Percentiles rank a stretch among this genome's conserved stretches.
Evolutionary conservation across 2,888 invertebrate species (phyloP).

Genomic region (Chrysotoxum bicinctum): DNA sequence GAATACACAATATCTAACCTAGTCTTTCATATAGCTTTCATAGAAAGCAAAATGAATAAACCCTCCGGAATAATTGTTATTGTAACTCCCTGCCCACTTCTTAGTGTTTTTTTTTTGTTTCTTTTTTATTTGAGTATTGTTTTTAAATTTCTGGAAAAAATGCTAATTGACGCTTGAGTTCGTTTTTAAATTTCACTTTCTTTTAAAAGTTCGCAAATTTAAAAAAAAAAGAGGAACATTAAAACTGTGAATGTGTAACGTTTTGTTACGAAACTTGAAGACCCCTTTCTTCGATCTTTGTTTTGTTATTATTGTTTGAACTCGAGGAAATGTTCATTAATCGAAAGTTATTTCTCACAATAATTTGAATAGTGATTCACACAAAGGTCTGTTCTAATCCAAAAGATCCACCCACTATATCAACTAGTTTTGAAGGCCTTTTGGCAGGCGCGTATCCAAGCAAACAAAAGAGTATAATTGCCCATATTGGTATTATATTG

Average conservation of each 20-base stretch:
- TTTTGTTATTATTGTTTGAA: background rate
- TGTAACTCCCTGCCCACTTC: background rate
- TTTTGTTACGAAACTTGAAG: conserved; percentile 4
- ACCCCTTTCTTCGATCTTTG: background rate
- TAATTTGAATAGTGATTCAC: background rate
- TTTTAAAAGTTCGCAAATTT: background rate
- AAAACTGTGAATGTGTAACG: background rate
- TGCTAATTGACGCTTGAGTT: background rate
- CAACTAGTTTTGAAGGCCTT: background rate
- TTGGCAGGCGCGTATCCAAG: background rate
- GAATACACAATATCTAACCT: background rate
- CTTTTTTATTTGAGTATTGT: background rate
- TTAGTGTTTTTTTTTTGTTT: background rate
- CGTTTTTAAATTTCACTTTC: conserved; percentile 13
- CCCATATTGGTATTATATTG: too few species aligned
- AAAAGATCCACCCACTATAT: background rate
- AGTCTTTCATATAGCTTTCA: background rate
- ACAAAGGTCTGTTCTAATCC: background rate
- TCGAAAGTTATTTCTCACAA: conserved; percentile 5
- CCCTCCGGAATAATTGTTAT: conserved; percentile 13
- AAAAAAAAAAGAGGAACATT: background rate
- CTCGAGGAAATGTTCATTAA: background rate
- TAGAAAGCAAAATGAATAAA: background rate
- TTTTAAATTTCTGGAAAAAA: background rate
- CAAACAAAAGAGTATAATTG: too few species aligned